Base-by-base conservation (phyloP, 2,797 vertebrate genomes). In the Cygnus olor region DNA sequence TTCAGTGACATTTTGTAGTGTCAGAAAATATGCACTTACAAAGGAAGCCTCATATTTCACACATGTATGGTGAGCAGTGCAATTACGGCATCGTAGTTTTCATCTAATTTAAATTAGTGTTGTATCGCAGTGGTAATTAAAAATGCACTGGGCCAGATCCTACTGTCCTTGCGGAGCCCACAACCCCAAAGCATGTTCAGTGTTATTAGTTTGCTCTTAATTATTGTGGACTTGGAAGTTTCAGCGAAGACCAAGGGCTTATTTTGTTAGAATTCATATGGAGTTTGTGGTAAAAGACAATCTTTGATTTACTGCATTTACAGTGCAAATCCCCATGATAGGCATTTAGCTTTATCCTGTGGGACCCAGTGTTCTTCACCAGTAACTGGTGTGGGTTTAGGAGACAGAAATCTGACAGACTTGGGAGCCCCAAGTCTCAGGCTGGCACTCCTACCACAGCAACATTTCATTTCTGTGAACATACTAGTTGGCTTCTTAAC, bases 1-100 rank as follows among this genome's bases (percentile, higher is more conserved):
- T 85, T 93, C 79, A 13, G 22, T 91, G 93, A 72, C 76, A 66
- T 92, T 95, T 89, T 40, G 40, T 16, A 66, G 51, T 4, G 14
- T 69, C 72, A 69, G 15, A 63, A 64, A 85, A 92, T 17, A 73
- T 20, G 71, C 22, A 9, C 30, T 84, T n/a, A 58, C 47, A 78
- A 73, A 89, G 57, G 63, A 86, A 93, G 60, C 66, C 51, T 76
- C 60, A 0, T 38, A 25, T 66, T 92, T 88, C 65, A 38, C 7
- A 54, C 11, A n/a, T n/a, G 80, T 51, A 14, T 6, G 73, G 77
- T 2, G 5, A 56, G 20, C 18, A 18, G 21, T 14, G 45, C 1
- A 21, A 60, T 73, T 42, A 4, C 8, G 68, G 56, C 51, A 73
- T 4, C 1, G 3, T 0, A 0, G 25, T 30, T 74, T 27, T 45